Evolutionary conservation across 1,140 invertebrate genomes (phyloP).

Genomic region (Sesamia nonagrioides): DNA sequence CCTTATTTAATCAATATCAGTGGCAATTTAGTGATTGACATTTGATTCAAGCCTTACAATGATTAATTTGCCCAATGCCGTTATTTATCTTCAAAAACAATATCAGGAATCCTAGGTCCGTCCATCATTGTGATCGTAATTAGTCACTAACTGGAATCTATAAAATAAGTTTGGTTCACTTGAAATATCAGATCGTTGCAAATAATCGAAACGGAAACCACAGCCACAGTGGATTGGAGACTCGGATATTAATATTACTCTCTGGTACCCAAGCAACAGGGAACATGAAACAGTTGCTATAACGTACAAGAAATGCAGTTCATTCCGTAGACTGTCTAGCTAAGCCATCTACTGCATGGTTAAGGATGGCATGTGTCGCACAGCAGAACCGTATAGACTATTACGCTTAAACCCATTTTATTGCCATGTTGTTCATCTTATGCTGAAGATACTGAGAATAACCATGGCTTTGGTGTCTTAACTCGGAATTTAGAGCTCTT

Average conservation of each 20-base stretch:
- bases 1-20: no score
- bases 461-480: not conserved
- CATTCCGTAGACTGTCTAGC: conserved; percentile 10
- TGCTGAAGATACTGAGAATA: not conserved
- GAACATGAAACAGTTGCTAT: conserved; percentile 27
- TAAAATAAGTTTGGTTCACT: not conserved
- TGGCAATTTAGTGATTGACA: no score
- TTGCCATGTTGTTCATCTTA: not conserved
- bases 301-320: conserved; percentile 16
- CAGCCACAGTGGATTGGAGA: conserved; percentile 4
- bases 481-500: not conserved
- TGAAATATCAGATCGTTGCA: not conserved
- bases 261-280: not conserved
- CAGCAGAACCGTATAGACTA: not conserved
- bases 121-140: no score
- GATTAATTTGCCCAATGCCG: no score
- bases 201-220: conserved; percentile 5
- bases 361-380: conserved; percentile 50
- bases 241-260: conserved; percentile 18
- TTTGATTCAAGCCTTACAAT: no score
- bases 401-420: not conserved
- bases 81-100: no score
- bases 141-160: not conserved
- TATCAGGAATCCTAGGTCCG: no score
- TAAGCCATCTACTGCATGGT: conserved; percentile 28